Conservation (phyloP, 2,797 vertebrate genomes). For the Phataginus tetradactyla region DNA sequence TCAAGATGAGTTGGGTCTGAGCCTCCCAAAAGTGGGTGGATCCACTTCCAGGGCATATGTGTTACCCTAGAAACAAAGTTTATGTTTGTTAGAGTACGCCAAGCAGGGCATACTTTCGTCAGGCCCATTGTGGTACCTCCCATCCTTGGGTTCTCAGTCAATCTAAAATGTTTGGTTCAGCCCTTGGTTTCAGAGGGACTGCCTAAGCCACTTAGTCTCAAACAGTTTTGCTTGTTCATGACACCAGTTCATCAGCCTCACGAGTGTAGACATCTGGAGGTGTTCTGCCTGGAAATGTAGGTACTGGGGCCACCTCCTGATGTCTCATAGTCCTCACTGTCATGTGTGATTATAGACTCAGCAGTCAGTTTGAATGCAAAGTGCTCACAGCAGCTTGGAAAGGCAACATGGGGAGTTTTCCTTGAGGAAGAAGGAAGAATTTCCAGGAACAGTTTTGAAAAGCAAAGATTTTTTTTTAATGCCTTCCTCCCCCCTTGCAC, state of each 20-base stretch:
- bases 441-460: not conserved
- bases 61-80: not conserved
- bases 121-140: not conserved
- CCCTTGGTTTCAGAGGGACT: not conserved
- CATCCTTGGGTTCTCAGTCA: not conserved
- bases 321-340: not conserved
- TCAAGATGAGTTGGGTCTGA: constrained; percentile 23
- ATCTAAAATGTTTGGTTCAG: not conserved
- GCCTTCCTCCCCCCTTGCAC: not conserved
- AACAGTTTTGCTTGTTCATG: not conserved
- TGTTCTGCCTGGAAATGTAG: not conserved
- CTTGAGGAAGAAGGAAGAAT: not conserved
- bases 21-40: not conserved
- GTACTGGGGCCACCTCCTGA: not conserved
- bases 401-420: not conserved
- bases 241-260: not conserved
- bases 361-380: constrained; percentile 6
- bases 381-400: not conserved
- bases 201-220: not conserved
- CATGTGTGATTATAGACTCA: not conserved
- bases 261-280: not conserved
- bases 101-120: not conserved
- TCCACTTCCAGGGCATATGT: not conserved
- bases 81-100: not conserved
- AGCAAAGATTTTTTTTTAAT: not conserved